Evolutionary conservation across 2,113 vertebrate genomes (phyloP).

Genomic region (Panthera uncia): DNA sequence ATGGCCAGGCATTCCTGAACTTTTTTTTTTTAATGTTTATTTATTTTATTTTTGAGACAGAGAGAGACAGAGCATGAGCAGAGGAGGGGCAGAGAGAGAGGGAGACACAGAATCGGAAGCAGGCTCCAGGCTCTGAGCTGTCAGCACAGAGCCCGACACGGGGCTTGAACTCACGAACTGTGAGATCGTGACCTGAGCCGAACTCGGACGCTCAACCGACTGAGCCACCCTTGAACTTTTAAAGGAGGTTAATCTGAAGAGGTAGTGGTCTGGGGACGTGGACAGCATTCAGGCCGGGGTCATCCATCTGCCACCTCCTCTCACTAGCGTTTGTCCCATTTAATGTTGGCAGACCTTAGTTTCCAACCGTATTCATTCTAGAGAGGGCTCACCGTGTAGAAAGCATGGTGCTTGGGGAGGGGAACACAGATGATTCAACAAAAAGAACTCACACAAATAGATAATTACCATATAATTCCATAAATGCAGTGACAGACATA

Average conservation of each 20-base stretch:
- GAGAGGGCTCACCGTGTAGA: not conserved
- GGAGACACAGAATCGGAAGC: no score
- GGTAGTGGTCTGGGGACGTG: not conserved
- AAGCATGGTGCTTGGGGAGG: not conserved
- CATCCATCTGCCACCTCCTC: not conserved
- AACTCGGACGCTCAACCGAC: no score
- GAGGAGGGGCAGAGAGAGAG: no score
- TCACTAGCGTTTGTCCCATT: not conserved
- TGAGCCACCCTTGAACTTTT: not conserved
- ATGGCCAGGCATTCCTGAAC: not conserved
- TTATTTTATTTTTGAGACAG: no score
- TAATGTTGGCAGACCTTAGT: not conserved
- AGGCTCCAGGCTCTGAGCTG: no score
- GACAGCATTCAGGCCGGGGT: not conserved
- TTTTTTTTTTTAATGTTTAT: not conserved
- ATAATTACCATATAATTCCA: not conserved
- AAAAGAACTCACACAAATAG: not conserved
- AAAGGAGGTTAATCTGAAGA: slow-evolving; percentile 45
- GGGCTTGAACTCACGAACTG: no score
- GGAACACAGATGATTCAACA: not conserved
- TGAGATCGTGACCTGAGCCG: no score
- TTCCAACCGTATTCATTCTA: not conserved
- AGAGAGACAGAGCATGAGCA: no score
- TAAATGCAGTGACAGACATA: not conserved
- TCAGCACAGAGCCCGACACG: no score